A percentile compares a stretch with the other conserved stretches of the same genome.
phyloP scores from a whole-genome alignment of 2,113 vertebrate species.

The Oreotrochilus melanogaster region DNA sequence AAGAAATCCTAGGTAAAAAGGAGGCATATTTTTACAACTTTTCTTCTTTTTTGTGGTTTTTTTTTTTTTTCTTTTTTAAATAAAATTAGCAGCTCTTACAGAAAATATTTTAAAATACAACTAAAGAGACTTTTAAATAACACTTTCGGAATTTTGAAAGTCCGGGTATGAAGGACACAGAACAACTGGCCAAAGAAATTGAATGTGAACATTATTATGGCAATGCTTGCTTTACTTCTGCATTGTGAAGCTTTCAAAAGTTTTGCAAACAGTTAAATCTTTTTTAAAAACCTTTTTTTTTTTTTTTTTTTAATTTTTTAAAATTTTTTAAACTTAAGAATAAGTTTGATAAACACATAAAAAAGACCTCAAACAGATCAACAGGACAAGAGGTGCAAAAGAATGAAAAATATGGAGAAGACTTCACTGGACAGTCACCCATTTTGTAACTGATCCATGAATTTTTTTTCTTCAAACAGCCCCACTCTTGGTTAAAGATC shows the following conservation, averaged over 20 bases:
- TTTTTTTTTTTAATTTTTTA: conserved; percentile 68
- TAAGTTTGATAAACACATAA: conserved; percentile 88
- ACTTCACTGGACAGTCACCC: conserved; percentile 27
- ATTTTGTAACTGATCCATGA: conserved; percentile 15
- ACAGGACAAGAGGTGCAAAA: conserved; percentile 78
- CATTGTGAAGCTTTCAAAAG: conserved; percentile 51
- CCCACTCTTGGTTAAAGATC: conserved; percentile 51
- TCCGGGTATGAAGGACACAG: conserved; percentile 47
- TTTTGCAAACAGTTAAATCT: conserved; percentile 73
- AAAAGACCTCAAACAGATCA: conserved; percentile 88
- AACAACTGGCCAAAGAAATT: conserved; percentile 75
- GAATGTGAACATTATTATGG: conserved; percentile 57
- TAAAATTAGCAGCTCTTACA: conserved; percentile 89
- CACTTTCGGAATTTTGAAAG: conserved; percentile 69
- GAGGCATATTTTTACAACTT: conserved; percentile 81
- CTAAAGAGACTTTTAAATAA: conserved; percentile 81
- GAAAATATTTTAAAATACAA: conserved; percentile 84
- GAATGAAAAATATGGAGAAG: conserved; percentile 36
- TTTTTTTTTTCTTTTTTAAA: conserved; percentile 76
- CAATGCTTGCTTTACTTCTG: conserved; percentile 51
- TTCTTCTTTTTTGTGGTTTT: conserved; percentile 42
- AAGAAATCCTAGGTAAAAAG: conserved; percentile 79
- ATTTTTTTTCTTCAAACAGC: conserved; percentile 14
- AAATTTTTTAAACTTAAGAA: conserved; percentile 90
- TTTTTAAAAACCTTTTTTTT: conserved; percentile 63